Percentiles rank a stretch among this genome's conserved stretches.
phyloP scores from a whole-genome alignment of 2,113 vertebrate species.

The Tragulus kanchil region DNA sequence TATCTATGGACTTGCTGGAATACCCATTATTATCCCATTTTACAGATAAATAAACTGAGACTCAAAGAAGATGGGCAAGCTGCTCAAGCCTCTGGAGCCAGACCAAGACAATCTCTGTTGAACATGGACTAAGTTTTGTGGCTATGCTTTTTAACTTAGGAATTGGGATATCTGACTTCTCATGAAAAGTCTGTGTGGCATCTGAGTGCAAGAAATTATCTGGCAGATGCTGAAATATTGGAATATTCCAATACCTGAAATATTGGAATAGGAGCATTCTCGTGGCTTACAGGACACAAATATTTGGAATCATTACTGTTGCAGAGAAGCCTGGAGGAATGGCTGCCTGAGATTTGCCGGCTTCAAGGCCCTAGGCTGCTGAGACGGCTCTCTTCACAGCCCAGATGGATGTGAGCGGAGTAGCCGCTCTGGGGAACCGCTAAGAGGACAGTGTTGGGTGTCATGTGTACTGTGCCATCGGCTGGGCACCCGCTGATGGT shows the following conservation, averaged over 20 bases:
- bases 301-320: not conserved
- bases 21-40: not conserved
- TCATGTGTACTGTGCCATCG: not conserved
- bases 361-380: not conserved
- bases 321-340: not conserved
- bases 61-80: not conserved
- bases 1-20: not conserved
- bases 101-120: not conserved
- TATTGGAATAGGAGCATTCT: not conserved
- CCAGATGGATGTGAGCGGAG: not conserved
- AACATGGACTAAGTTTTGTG: not conserved
- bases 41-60: not conserved
- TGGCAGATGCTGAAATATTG: not conserved
- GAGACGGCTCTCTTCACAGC: not conserved
- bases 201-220: not conserved
- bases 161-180: not conserved
- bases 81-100: not conserved
- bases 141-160: not conserved
- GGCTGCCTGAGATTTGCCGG: not conserved
- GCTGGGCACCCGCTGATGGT: not conserved
- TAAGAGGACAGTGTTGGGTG: rapidly evolving
- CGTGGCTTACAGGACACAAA: not conserved
- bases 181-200: not conserved
- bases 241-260: not conserved
- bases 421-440: not conserved